A percentile compares a stretch with the other conserved stretches of the same genome.
These are phyloP conservation scores for Hydrotaea diabolus DNA, from an alignment of 2,888 invertebrate genomes.

Conservation along the genomic window DNA sequence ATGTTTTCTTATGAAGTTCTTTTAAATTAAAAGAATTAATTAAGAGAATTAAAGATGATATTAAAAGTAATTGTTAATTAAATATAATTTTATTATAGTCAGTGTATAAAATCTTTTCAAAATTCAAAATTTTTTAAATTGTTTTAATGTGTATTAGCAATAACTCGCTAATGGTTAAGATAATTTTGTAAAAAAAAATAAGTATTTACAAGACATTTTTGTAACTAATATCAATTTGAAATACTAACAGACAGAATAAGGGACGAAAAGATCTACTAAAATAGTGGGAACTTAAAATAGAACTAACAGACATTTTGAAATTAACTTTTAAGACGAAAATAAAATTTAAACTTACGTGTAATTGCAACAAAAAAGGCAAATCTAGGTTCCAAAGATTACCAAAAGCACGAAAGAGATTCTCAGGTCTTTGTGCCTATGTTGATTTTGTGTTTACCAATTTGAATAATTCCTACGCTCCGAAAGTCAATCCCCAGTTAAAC, in stretches of 20 bases:
- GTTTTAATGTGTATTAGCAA: constrained; percentile 1
- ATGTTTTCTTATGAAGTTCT: too few species aligned
- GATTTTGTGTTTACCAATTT: too few species aligned
- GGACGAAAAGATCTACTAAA: constrained; percentile 21
- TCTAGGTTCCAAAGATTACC: too few species aligned
- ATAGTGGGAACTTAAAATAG: constrained; percentile 46
- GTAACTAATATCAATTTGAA: neutral
- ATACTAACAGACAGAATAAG: neutral
- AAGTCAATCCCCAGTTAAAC: neutral
- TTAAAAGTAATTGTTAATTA: neutral
- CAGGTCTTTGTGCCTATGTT: too few species aligned
- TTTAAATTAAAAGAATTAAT: too few species aligned
- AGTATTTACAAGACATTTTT: constrained; percentile 23
- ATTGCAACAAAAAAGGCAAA: too few species aligned
- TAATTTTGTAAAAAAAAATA: constrained; percentile 5
- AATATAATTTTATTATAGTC: constrained; percentile 24
- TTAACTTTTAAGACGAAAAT: too few species aligned
- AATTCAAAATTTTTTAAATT: neutral
- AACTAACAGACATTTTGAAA: neutral
- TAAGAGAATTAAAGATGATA: neutral
- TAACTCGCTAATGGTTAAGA: neutral
- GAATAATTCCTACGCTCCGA: too few species aligned
- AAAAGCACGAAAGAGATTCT: too few species aligned
- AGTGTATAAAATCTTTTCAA: neutral
- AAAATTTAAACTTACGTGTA: too few species aligned